phyloP scores from a whole-genome alignment of 2,797 vertebrate species.

The Catostomus latipinnis region DNA sequence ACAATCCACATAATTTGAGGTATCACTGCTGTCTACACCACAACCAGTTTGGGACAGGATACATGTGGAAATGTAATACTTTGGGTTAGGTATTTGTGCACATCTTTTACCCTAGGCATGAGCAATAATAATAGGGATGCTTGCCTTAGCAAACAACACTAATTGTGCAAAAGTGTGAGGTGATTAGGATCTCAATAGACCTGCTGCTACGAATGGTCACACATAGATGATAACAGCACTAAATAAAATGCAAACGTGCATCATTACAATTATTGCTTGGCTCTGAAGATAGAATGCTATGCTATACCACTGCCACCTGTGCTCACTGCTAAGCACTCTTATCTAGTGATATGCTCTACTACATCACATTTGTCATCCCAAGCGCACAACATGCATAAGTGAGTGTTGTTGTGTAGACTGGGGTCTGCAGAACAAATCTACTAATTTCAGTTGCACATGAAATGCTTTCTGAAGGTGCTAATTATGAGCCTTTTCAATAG shows the following conservation, averaged over 20 bases:
- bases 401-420: not conserved
- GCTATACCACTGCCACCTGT: constrained; percentile 71
- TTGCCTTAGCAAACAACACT: constrained; percentile 28
- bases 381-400: not conserved
- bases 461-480: constrained; percentile 1
- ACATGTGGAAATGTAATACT: not conserved
- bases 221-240: constrained; percentile 46
- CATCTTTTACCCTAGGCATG: not conserved
- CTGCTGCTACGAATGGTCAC: constrained; percentile 51
- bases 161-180: constrained; percentile 67
- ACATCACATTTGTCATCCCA: constrained; percentile 14
- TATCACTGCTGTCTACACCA: not conserved
- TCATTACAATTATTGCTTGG: constrained; percentile 65
- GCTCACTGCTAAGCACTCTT: constrained; percentile 49
- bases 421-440: not conserved
- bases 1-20: not conserved
- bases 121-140: constrained; percentile 1
- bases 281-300: constrained; percentile 66
- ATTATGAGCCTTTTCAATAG: constrained; percentile 20
- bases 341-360: constrained; percentile 39
- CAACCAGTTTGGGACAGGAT: not conserved
- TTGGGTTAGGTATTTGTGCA: not conserved
- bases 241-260: constrained; percentile 38
- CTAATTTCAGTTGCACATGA: constrained; percentile 22
- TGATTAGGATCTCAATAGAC: constrained; percentile 57